Evolutionary conservation across 1,140 invertebrate genomes (phyloP), one percentile per base, ranked within the genome.

Genomic region (Halesus radiatus): DNA sequence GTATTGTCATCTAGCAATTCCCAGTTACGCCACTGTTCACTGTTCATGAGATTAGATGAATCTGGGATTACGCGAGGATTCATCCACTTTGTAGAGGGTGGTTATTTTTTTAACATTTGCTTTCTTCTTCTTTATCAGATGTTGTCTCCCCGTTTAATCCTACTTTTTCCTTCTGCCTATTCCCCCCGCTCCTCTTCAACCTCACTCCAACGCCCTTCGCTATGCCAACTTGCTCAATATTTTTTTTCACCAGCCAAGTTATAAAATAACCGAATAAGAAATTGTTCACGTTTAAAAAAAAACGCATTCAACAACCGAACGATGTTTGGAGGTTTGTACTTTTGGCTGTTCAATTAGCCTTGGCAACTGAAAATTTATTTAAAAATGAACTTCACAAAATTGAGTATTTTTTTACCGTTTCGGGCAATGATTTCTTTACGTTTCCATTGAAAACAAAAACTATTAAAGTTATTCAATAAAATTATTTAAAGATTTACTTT

Each of bases 81-180:
- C 76, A 77, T 76, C 82, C 76, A 73, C 79, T 68, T 29, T 54
- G 60, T 60, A 26, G 50, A 52, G 50, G 70, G 64, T 56, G 66
- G 70, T 52, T 80, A 52, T 80, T 76, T 81, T 80, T 72, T 53
- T 73, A 81, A 81, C 64, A 76, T 72, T 83, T 83, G 75, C 56
- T 80, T 83, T 80, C 70, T 78, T 74, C 32, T 80, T 60, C 66
- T 73, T 76, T 73, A 73, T 77, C 79, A 79, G 66, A 81, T 79
- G 76, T 75, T 79, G 73, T 75, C 78, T 78, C 50, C 76, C 54
- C 26, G 66, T 73, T 80, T 83, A 83, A 81, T 83, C 82, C 77
- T 29, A 45, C 52, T 76, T 75, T 83, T 81, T 83, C 74, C 80
- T 79, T 77, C 78, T 81, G 79, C 79, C 73, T 10, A 15, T n/a